phyloP scores from a whole-genome alignment of 64 coral and sea anemone species.

The Dendrophyllia cribrosa region DNA sequence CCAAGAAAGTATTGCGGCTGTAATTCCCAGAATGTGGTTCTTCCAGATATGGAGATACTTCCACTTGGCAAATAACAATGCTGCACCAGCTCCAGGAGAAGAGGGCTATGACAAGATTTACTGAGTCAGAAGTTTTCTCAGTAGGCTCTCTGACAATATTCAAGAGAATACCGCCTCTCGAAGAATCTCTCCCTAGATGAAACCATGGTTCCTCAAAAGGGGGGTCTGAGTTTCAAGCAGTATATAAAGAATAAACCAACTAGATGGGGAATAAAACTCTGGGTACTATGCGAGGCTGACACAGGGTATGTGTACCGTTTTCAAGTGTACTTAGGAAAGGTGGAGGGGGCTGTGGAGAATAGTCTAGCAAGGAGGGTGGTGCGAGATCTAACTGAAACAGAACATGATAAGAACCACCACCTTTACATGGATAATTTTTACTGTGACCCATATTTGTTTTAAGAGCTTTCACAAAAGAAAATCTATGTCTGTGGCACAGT shows the following conservation, averaged over 20 bases:
- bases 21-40: no score
- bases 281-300: slow-evolving; percentile 34
- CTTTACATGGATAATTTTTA: slow-evolving; percentile 71
- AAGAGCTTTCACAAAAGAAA: slow-evolving; percentile 33
- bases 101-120: no score
- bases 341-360: slow-evolving; percentile 28
- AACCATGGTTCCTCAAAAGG: no score
- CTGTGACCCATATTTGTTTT: slow-evolving; percentile 51
- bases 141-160: no score
- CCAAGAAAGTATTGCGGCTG: no score
- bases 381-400: slow-evolving; percentile 35
- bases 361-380: slow-evolving; percentile 55
- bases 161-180: no score
- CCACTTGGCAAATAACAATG: no score
- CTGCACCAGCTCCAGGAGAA: no score
- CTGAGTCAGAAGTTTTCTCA: no score
- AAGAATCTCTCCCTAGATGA: no score
- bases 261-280: slow-evolving; percentile 74
- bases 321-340: slow-evolving; percentile 75
- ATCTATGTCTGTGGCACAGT: slow-evolving; percentile 48
- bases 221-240: no score
- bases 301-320: slow-evolving; percentile 71
- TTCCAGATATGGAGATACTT: slow-evolving; percentile 67
- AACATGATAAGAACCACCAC: slow-evolving; percentile 57
- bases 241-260: no score